Percentiles rank a stretch among this genome's conserved stretches.
These are phyloP conservation scores for Melitaea athalia DNA, from an alignment of 2,888 invertebrate species.

Conservation along the genomic window DNA sequence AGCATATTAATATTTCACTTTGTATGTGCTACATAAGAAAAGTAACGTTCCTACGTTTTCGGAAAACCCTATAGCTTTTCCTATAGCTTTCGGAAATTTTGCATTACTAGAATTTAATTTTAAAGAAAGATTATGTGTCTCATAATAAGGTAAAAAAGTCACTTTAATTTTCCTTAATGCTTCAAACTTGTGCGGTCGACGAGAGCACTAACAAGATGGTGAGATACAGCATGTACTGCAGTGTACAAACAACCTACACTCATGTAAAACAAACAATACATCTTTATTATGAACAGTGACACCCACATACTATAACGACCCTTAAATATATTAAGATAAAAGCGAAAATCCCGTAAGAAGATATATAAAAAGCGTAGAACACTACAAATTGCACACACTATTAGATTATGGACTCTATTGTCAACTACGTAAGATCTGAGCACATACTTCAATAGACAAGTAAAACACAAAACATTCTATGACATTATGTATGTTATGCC, in stretches of 20 bases:
- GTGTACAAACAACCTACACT: constrained; percentile 7
- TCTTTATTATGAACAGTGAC: neutral
- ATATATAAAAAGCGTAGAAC: neutral
- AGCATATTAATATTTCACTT: too few species aligned
- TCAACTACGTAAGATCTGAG: neutral
- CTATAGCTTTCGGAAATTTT: too few species aligned
- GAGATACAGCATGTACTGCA: constrained; percentile 11
- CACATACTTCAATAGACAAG: neutral
- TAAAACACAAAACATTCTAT: neutral
- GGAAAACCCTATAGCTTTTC: too few species aligned
- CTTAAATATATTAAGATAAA: neutral
- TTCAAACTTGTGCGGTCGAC: neutral
- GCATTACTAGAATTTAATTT: too few species aligned
- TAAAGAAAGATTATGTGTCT: too few species aligned
- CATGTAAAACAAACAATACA: constrained; percentile 6
- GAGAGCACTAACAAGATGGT: constrained; percentile 1
- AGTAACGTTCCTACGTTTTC: too few species aligned
- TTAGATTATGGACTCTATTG: constrained; percentile 9
- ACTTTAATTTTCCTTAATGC: neutral
- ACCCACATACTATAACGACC: neutral
- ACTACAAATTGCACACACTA: neutral
- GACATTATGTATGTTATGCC: constrained; percentile 1
- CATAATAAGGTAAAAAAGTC: neutral
- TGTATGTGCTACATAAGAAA: too few species aligned
- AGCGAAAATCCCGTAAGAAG: neutral